These are phyloP conservation scores for Hedychridium roseum DNA, from an alignment of 2,888 invertebrate species.

Conservation along the genomic window DNA sequence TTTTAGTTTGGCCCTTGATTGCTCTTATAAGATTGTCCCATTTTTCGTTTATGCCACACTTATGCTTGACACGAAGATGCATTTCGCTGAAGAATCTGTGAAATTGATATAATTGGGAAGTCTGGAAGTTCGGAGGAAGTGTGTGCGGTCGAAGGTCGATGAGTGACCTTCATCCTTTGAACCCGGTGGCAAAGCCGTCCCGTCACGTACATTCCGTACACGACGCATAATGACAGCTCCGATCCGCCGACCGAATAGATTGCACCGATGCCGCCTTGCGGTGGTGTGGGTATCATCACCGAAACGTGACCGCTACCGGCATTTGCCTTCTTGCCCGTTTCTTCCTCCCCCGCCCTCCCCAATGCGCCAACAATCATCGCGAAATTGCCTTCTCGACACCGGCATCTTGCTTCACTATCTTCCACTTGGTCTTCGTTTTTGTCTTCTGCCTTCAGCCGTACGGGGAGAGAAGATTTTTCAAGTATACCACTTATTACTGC, in stretches of 20 bases:
- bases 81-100: slow-evolving; percentile 1
- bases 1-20: no score
- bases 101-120: no score
- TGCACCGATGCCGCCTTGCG: slow-evolving; percentile 20
- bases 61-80: neutral
- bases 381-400: slow-evolving; percentile 29
- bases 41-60: neutral
- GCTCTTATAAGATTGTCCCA: no score
- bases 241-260: slow-evolving; percentile 24
- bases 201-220: slow-evolving; percentile 25
- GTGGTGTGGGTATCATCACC: slow-evolving; percentile 30
- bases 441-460: no score
- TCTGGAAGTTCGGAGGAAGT: neutral
- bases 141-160: slow-evolving; percentile 13
- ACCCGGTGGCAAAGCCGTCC: slow-evolving; percentile 13
- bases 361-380: slow-evolving; percentile 23
- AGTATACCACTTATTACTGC: no score
- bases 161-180: slow-evolving; percentile 18
- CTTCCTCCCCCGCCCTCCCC: slow-evolving; percentile 8
- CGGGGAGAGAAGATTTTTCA: neutral
- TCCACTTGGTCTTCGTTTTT: no score
- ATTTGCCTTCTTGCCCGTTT: slow-evolving; percentile 24
- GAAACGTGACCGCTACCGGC: slow-evolving; percentile 45
- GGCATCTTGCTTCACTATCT: slow-evolving; percentile 1
- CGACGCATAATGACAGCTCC: slow-evolving; percentile 26